Conservation (phyloP, 2,888 invertebrate species). For the Leptopilina myrica region DNA sequence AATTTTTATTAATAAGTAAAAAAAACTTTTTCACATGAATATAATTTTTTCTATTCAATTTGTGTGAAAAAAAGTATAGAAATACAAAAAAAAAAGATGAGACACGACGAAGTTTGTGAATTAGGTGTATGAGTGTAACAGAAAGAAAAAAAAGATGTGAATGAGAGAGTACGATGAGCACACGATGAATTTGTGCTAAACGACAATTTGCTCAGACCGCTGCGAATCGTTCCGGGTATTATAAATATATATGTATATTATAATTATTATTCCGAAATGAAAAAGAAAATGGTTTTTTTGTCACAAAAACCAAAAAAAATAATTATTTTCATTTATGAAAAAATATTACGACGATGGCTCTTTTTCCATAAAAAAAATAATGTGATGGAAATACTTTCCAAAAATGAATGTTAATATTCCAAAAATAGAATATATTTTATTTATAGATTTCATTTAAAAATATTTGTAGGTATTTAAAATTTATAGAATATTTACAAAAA, state of each 20-base stretch:
- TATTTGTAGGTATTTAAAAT: background rate
- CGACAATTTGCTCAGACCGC: conserved; percentile 74
- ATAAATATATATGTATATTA: too few relatives aligned
- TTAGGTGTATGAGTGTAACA: conserved; percentile 54
- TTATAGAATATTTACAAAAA: background rate
- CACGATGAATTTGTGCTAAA: conserved; percentile 70
- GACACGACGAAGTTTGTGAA: conserved; percentile 33
- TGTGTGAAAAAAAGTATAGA: background rate
- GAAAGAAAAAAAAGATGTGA: conserved; percentile 51
- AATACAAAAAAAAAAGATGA: background rate
- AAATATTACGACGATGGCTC: background rate
- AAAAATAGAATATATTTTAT: background rate
- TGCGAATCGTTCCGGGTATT: conserved; percentile 57
- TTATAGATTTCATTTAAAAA: background rate
- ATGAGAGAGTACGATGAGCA: conserved; percentile 55
- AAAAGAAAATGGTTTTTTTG: background rate
- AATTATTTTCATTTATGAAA: conserved; percentile 19
- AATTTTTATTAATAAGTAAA: too few relatives aligned
- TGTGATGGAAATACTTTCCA: background rate
- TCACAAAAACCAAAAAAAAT: background rate
- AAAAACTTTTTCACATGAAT: background rate
- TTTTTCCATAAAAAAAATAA: background rate
- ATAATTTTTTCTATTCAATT: background rate
- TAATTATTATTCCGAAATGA: conserved; percentile 26
- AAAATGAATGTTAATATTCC: background rate